Evolutionary conservation across 1,140 invertebrate species (phyloP).

Genomic region (Parasteatoda tepidariorum): DNA sequence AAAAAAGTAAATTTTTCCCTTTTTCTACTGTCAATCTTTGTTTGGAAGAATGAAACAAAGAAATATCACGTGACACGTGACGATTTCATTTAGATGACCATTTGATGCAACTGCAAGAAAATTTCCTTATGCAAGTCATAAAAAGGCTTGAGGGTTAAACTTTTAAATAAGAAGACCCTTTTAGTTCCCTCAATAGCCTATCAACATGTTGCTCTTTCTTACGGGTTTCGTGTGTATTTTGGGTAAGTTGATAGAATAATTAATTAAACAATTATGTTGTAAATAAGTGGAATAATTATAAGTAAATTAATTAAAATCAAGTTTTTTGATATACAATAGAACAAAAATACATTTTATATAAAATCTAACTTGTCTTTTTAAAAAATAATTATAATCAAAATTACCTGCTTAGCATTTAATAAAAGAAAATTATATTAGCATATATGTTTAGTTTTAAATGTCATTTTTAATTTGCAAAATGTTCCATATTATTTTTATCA

Average conservation of each 20-base stretch:
- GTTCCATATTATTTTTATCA: background rate
- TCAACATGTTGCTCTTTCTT: conserved; percentile 35
- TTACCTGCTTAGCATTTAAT: no score
- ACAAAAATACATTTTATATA: no score
- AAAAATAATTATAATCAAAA: no score
- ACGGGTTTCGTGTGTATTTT: conserved; percentile 7
- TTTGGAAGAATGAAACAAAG: conserved; percentile 28
- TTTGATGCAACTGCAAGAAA: background rate
- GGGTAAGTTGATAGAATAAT: conserved; percentile 23
- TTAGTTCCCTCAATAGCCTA: conserved; percentile 9
- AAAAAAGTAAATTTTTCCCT: conserved; percentile 6
- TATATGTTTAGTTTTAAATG: no score
- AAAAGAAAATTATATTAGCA: no score
- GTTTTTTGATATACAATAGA: no score
- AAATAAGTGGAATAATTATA: no score
- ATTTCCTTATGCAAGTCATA: conserved; percentile 52
- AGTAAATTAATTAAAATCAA: no score
- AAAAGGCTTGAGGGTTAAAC: conserved; percentile 18
- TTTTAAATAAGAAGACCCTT: conserved; percentile 29
- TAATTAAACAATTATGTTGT: background rate
- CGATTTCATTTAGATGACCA: background rate
- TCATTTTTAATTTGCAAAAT: background rate
- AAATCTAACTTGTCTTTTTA: no score
- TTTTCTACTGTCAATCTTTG: background rate
- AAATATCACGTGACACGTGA: conserved; percentile 48